These are phyloP conservation scores for Galaxea fascicularis DNA, from an alignment of 92 coral and sea anemone species.

Conservation along the genomic window DNA sequence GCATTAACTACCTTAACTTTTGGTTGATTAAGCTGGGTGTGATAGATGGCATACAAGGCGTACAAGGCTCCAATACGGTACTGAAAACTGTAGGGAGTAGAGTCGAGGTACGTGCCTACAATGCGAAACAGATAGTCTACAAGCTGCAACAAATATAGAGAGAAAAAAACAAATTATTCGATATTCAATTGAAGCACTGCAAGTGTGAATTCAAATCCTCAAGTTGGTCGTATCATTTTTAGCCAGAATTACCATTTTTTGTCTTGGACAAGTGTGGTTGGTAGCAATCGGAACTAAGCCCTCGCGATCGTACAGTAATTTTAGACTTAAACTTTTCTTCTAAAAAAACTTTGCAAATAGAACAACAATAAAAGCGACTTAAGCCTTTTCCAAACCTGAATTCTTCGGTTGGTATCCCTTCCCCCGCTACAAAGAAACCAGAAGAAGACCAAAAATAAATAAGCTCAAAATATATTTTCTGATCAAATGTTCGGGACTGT, in stretches of 20 bases:
- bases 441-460: neutral
- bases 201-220: no score
- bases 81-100: conserved; percentile 86
- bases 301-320: no score
- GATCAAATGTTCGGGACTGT: no score
- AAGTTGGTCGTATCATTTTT: no score
- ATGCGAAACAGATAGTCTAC: conserved; percentile 88
- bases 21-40: conserved; percentile 87
- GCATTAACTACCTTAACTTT: conserved; percentile 81
- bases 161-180: neutral
- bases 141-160: conserved; percentile 72
- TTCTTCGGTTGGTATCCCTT: conserved; percentile 73
- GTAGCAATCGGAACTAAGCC: no score
- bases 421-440: conserved; percentile 71
- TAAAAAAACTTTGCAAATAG: no score
- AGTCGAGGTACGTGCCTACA: conserved; percentile 79
- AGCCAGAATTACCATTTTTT: no score
- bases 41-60: conserved; percentile 85
- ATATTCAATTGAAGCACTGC: neutral
- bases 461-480: no score
- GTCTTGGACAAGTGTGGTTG: no score
- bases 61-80: conserved; percentile 95
- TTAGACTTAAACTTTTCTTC: no score
- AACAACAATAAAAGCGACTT: neutral
- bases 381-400: conserved; percentile 61